These are phyloP conservation scores for Drosophila mimetica DNA, from an alignment of 2,888 invertebrate genomes.

Conservation along the genomic window DNA sequence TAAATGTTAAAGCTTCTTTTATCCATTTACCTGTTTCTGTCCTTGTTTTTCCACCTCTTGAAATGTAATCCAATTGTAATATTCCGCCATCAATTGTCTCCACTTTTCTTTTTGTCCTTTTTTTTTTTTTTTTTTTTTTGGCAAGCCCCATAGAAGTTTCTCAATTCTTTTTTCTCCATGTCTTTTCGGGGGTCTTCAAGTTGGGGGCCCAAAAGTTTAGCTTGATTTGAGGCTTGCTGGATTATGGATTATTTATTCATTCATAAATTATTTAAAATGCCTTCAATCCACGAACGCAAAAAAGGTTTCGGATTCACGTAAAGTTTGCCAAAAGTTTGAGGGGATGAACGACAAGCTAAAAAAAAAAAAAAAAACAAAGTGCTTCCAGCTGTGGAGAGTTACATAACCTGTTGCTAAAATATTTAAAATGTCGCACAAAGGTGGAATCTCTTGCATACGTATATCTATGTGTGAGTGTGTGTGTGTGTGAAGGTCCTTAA, in stretches of 20 bases:
- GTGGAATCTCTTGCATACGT: constrained; percentile 21
- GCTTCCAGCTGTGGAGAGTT: constrained; percentile 11
- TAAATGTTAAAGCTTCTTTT: neutral
- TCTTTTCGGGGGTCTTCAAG: constrained; percentile 9
- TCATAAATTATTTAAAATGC: constrained; percentile 72
- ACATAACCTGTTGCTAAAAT: constrained; percentile 48
- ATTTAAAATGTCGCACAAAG: constrained; percentile 44
- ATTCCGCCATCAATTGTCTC: constrained; percentile 2
- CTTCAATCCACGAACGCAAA: constrained; percentile 22
- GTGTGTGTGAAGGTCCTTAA: constrained; percentile 10
- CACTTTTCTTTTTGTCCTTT: constrained; percentile 1
- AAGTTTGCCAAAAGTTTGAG: constrained; percentile 16
- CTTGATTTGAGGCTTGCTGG: constrained; percentile 64
- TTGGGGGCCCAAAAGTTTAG: constrained; percentile 33
- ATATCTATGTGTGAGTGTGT: constrained; percentile 5
- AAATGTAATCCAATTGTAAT: constrained; percentile 6
- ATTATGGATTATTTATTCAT: constrained; percentile 52
- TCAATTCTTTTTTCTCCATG: neutral
- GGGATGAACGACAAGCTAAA: neutral
- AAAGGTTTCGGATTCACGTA: constrained; percentile 17
- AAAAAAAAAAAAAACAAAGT: neutral
- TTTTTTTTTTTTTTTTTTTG: constrained; percentile 9
- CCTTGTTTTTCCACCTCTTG: neutral
- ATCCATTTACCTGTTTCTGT: neutral
- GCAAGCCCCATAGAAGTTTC: constrained; percentile 14